These are phyloP conservation scores for Macrostomum cliftonense DNA, from an alignment of 2,888 invertebrate genomes.

Conservation along the genomic window DNA sequence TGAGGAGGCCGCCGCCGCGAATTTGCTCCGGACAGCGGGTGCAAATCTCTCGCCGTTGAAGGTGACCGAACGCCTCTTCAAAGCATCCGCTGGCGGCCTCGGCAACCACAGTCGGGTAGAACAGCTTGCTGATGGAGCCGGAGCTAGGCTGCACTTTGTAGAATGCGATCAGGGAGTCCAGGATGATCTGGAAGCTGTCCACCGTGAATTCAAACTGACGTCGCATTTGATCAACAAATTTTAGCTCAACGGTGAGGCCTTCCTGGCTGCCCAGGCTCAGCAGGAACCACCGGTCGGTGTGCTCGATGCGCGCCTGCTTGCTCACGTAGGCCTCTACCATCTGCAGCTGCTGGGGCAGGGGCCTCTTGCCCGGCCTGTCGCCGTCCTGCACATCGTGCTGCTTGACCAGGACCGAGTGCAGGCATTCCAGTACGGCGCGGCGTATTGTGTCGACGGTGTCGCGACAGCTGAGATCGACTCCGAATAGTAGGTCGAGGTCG, in stretches of 20 bases:
- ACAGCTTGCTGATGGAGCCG: slow-evolving; percentile 68
- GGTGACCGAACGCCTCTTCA: slow-evolving; percentile 76
- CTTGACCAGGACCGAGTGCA: slow-evolving; percentile 53
- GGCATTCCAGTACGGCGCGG: slow-evolving; percentile 73
- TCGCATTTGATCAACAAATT: slow-evolving; percentile 95
- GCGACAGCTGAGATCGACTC: slow-evolving; percentile 53
- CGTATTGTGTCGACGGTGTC: slow-evolving; percentile 80
- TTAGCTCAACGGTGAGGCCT: slow-evolving; percentile 69
- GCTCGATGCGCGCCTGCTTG: slow-evolving; percentile 87
- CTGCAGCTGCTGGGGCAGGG: no score
- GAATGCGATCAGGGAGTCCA: slow-evolving; percentile 80
- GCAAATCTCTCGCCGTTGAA: slow-evolving; percentile 86
- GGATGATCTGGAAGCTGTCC: slow-evolving; percentile 91
- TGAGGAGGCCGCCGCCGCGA: slow-evolving; percentile 87
- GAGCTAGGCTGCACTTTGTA: slow-evolving; percentile 51
- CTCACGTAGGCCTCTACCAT: slow-evolving; percentile 68
- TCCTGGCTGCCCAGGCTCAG: slow-evolving; percentile 62
- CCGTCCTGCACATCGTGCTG: no score
- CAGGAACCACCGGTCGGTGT: slow-evolving; percentile 84
- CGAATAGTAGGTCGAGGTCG: slow-evolving; percentile 71
- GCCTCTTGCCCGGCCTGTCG: no score
- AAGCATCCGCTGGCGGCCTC: slow-evolving; percentile 93
- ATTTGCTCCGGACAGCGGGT: slow-evolving; percentile 96
- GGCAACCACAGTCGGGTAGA: slow-evolving; percentile 74
- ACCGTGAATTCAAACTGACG: slow-evolving; percentile 98